A percentile compares a stretch with the other conserved stretches of the same genome.
Evolutionary conservation across 2,113 vertebrate species (phyloP).

Genomic region (Cathartes aura): DNA sequence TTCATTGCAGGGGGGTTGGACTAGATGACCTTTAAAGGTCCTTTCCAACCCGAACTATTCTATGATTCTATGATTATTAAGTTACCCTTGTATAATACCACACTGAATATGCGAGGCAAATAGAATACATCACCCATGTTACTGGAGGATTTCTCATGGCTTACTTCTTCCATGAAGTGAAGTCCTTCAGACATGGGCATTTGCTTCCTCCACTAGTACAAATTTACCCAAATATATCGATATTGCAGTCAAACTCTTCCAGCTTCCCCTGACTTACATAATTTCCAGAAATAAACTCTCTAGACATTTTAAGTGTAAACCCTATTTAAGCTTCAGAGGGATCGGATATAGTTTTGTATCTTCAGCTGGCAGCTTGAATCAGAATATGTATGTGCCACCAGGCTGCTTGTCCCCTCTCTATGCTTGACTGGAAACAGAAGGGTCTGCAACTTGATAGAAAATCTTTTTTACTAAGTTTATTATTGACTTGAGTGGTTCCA

Average conservation of each 20-base stretch:
- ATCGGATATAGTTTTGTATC: constrained; percentile 13
- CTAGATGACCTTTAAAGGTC: too few relatives aligned
- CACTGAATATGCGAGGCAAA: background rate
- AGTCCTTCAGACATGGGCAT: background rate
- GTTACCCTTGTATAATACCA: background rate
- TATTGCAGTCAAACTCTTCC: background rate
- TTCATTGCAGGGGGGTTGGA: too few relatives aligned
- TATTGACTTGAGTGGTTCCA: constrained; percentile 32
- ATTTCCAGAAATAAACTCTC: constrained; percentile 31
- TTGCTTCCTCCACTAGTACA: background rate
- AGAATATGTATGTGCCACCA: background rate
- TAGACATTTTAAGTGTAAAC: constrained; percentile 9
- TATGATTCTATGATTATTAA: background rate
- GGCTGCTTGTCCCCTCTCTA: background rate
- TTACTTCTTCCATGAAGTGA: background rate
- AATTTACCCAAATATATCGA: background rate
- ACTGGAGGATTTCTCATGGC: background rate
- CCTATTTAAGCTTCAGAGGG: background rate
- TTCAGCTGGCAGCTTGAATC: background rate
- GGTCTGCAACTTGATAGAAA: background rate
- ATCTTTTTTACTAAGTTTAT: constrained; percentile 32
- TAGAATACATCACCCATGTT: background rate
- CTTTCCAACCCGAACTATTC: too few relatives aligned
- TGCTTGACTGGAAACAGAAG: constrained; percentile 43
- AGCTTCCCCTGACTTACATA: background rate